Conservation (phyloP, 2,113 vertebrate genomes). For the Puntigrus tetrazona region DNA sequence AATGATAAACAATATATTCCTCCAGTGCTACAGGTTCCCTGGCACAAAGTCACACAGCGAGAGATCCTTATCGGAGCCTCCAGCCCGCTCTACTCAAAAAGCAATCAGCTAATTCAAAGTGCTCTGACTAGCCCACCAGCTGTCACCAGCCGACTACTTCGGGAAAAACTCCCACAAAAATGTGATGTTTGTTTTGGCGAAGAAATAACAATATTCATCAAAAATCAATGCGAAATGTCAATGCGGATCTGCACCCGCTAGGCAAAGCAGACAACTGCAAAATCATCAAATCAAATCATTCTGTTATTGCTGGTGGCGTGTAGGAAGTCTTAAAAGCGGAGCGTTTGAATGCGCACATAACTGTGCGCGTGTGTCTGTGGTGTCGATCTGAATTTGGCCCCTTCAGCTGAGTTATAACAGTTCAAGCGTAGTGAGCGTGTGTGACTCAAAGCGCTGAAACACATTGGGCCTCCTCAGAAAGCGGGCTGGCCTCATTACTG, state of each 20-base stretch:
- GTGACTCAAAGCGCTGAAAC: background rate
- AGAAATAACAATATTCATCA: background rate
- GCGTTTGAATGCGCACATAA: background rate
- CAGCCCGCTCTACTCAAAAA: background rate
- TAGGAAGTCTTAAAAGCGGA: background rate
- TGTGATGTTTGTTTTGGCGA: conserved; percentile 8
- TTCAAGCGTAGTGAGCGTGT: background rate
- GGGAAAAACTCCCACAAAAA: background rate
- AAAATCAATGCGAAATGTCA: background rate
- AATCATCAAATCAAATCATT: conserved; percentile 1
- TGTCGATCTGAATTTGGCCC: background rate
- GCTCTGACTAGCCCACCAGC: conserved; percentile 10
- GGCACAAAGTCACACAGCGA: background rate
- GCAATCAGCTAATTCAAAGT: conserved; percentile 29
- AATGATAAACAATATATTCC: conserved; percentile 5
- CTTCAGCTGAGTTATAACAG: background rate
- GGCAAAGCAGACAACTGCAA: conserved; percentile 5
- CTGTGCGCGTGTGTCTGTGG: background rate
- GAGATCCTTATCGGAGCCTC: background rate
- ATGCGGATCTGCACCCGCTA: background rate
- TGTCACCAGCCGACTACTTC: conserved; percentile 10
- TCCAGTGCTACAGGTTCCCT: background rate
- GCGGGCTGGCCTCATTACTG: conserved; percentile 20
- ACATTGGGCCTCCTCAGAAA: background rate
- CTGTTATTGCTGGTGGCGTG: background rate